phyloP scores from a whole-genome alignment of 2,113 vertebrate genomes.

The Pelusios castaneus region DNA sequence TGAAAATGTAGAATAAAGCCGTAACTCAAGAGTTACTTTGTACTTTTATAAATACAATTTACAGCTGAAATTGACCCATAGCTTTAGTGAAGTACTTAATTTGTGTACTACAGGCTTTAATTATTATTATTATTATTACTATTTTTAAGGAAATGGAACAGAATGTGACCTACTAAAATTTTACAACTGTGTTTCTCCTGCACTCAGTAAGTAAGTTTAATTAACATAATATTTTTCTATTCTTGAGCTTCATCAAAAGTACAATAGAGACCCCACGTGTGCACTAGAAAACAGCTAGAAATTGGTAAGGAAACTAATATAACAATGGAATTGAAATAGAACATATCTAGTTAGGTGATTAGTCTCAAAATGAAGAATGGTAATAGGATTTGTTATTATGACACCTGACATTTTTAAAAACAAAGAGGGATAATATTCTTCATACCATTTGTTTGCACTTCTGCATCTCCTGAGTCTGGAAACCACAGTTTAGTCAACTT shows the following conservation, averaged over 20 bases:
- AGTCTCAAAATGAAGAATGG: background rate
- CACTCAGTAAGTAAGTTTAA: constrained; percentile 74
- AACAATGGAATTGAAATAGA: background rate
- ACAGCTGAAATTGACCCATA: background rate
- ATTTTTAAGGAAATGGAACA: constrained; percentile 76
- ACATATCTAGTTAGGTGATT: background rate
- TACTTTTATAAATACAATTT: background rate
- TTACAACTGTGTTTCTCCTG: constrained; percentile 79
- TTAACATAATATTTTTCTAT: background rate
- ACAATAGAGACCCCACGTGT: background rate
- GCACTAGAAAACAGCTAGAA: background rate
- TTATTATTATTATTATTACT: background rate
- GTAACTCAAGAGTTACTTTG: background rate
- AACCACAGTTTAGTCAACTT: background rate
- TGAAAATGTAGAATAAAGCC: background rate
- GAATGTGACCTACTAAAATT: constrained; percentile 78
- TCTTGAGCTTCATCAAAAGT: background rate
- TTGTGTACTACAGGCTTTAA: background rate
- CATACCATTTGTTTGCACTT: background rate
- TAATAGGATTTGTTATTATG: background rate
- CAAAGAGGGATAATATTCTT: background rate
- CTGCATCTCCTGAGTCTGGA: background rate
- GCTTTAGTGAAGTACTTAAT: background rate
- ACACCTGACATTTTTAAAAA: background rate
- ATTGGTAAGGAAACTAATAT: background rate